Percentiles rank a stretch among this genome's conserved stretches.
Conservation (phyloP, 2,888 invertebrate genomes). For the Plebejus argus region DNA sequence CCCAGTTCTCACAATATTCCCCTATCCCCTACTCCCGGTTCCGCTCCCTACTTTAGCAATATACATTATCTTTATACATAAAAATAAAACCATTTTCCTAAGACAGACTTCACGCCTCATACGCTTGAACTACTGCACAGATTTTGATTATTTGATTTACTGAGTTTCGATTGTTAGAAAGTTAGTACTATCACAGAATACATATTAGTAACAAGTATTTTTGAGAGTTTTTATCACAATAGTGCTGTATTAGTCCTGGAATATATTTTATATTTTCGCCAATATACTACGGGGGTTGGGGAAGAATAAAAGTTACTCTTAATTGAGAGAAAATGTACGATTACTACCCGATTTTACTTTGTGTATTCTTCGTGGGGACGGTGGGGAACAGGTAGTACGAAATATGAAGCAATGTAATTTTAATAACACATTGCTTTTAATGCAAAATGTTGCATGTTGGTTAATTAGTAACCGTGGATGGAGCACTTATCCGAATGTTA, state of each 20-base stretch:
- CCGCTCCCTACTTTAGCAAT: not conserved
- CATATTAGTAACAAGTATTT: too few species aligned
- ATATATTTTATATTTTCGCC: too few species aligned
- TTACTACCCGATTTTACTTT: too few species aligned
- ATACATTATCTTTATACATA: not conserved
- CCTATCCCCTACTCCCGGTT: not conserved
- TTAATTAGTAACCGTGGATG: not conserved
- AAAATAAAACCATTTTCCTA: not conserved
- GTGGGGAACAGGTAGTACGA: too few species aligned
- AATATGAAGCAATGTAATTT: not conserved
- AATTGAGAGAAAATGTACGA: too few species aligned
- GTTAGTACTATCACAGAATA: too few species aligned
- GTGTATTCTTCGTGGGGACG: too few species aligned
- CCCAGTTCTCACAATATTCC: conserved; percentile 17
- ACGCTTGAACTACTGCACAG: not conserved
- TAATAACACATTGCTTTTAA: not conserved
- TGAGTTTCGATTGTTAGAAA: too few species aligned
- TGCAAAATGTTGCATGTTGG: not conserved
- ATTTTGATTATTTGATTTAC: not conserved
- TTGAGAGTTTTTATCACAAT: too few species aligned
- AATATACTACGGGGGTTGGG: too few species aligned
- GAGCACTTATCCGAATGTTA: not conserved
- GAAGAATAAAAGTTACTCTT: too few species aligned
- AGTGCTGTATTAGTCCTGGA: too few species aligned
- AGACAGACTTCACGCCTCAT: not conserved